Conservation (phyloP, 2,113 vertebrate genomes). For the Dryoscopus gambensis region DNA sequence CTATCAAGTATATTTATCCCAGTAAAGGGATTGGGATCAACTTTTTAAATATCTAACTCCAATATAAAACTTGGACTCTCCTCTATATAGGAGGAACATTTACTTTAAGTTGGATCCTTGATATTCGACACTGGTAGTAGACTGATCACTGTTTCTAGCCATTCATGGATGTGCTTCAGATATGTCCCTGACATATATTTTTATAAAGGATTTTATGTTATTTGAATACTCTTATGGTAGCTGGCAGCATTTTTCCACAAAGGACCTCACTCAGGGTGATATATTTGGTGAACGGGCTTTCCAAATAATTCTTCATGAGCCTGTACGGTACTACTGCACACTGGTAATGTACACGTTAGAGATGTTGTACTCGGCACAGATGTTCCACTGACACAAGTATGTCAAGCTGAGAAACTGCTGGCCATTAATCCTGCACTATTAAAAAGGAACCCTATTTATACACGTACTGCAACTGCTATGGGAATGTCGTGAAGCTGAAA, state of each 20-base stretch:
- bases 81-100: neutral
- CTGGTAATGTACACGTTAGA: neutral
- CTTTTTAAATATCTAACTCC: neutral
- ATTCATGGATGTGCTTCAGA: constrained; percentile 22
- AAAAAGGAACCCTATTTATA: neutral
- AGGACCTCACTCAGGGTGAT: neutral
- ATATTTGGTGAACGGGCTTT: neutral
- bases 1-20: neutral
- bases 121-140: neutral
- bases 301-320: constrained; percentile 4
- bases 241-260: constrained; percentile 30
- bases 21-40: neutral
- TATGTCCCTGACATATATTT: constrained; percentile 11
- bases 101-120: neutral
- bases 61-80: neutral
- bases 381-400: neutral
- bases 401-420: neutral
- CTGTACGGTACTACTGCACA: neutral
- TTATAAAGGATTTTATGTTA: constrained; percentile 12
- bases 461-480: neutral
- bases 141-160: constrained; percentile 14
- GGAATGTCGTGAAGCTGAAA: neutral
- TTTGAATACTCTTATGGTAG: constrained; percentile 5
- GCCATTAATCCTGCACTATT: neutral
- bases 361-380: neutral